Evolutionary conservation across 2,797 vertebrate species (phyloP).

Genomic region (Silurus aristotelis): DNA sequence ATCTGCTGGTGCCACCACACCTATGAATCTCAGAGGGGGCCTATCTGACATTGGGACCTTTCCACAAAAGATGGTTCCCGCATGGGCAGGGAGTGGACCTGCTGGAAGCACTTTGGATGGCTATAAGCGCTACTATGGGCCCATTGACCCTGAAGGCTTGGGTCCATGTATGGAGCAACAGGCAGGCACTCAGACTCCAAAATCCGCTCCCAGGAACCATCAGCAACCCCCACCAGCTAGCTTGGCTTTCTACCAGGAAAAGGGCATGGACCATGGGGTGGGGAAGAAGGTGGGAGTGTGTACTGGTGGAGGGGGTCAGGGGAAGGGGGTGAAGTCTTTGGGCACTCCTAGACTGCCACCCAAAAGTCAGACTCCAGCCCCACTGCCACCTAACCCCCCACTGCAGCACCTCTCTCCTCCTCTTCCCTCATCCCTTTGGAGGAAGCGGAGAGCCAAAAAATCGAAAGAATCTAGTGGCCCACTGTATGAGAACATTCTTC

Average conservation of each 20-base stretch:
- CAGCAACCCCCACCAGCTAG: slow-evolving; percentile 76
- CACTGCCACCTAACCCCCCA: slow-evolving; percentile 83
- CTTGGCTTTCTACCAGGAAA: slow-evolving; percentile 81
- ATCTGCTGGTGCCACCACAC: slow-evolving; percentile 70
- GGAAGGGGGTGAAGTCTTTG: slow-evolving; percentile 79
- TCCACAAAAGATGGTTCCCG: slow-evolving; percentile 75
- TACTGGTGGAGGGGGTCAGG: slow-evolving; percentile 79
- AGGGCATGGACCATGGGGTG: slow-evolving; percentile 77
- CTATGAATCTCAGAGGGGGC: slow-evolving; percentile 69
- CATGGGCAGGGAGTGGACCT: slow-evolving; percentile 74
- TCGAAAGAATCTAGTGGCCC: slow-evolving; percentile 83
- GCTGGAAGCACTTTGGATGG: slow-evolving; percentile 80
- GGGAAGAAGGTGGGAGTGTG: slow-evolving; percentile 80
- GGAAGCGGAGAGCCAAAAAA: slow-evolving; percentile 84
- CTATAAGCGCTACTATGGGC: slow-evolving; percentile 92
- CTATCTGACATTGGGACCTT: slow-evolving; percentile 76
- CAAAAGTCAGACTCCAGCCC: slow-evolving; percentile 76
- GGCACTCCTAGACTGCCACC: slow-evolving; percentile 77
- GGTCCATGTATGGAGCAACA: slow-evolving; percentile 82
- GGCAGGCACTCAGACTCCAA: slow-evolving; percentile 82
- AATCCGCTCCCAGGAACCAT: slow-evolving; percentile 78
- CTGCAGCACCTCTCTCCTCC: slow-evolving; percentile 86
- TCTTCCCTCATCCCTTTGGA: slow-evolving; percentile 87
- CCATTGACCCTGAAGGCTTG: slow-evolving; percentile 90
- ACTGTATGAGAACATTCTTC: slow-evolving; percentile 80